A percentile compares a stretch with the other conserved stretches of the same genome.
phyloP scores from a whole-genome alignment of 2,797 vertebrate genomes.

The Pipistrellus nathusii region DNA sequence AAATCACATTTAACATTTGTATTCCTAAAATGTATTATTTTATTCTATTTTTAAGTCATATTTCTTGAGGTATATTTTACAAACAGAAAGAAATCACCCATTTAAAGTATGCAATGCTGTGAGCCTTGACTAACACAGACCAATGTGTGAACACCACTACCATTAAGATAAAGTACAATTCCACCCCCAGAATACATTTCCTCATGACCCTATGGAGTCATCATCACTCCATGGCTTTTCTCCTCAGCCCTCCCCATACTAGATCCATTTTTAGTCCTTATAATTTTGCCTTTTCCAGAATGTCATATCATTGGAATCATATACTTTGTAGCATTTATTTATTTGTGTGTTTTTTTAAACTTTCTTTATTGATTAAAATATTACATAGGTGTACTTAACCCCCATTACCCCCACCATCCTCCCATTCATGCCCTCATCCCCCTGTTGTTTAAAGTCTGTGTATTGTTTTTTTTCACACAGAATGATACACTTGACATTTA shows the following conservation, averaged over 20 bases:
- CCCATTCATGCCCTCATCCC: too few relatives aligned
- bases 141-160: not conserved
- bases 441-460: not conserved
- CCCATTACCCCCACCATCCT: too few relatives aligned
- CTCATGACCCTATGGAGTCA: not conserved
- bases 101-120: not conserved
- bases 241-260: not conserved
- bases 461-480: not conserved
- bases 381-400: too few relatives aligned
- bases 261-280: not conserved
- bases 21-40: not conserved
- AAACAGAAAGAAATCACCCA: not conserved
- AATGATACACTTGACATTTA: not conserved
- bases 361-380: too few relatives aligned
- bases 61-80: not conserved
- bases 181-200: not conserved
- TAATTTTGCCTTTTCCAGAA: conserved; percentile 9
- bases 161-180: not conserved
- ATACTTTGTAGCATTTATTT: not conserved
- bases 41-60: not conserved
- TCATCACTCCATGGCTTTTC: too few relatives aligned
- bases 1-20: not conserved
- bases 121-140: not conserved
- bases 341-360: too few relatives aligned
- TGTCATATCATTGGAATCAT: not conserved